These are phyloP conservation scores for Betta splendens DNA, from an alignment of 2,797 vertebrate species.

Conservation along the genomic window DNA sequence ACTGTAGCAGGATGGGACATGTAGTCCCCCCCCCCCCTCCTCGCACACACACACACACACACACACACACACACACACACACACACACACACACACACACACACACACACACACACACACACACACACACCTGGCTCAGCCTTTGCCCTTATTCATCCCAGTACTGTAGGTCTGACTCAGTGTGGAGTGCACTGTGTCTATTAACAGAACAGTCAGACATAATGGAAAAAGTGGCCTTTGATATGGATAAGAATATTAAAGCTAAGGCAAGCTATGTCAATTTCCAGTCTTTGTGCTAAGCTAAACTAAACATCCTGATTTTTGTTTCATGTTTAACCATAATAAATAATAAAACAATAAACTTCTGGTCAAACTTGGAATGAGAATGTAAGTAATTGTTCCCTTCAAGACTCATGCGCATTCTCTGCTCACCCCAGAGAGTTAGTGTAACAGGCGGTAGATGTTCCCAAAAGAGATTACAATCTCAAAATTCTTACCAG, in stretches of 20 bases:
- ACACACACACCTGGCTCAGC: constrained; percentile 60
- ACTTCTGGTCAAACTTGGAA: not conserved
- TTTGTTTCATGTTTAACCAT: not conserved
- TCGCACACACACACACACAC: constrained; percentile 59
- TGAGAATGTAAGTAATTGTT: not conserved
- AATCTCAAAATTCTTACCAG: constrained; percentile 71
- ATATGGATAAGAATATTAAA: not conserved
- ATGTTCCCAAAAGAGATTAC: constrained; percentile 63
- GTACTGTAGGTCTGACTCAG: constrained; percentile 36
- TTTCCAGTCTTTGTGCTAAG: not conserved
- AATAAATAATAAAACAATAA: too few relatives aligned
- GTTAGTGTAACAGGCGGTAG: constrained; percentile 52
- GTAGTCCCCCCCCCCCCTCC: constrained; percentile 27
- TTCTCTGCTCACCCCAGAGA: constrained; percentile 27
- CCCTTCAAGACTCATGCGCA: not conserved
- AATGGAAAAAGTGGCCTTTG: not conserved
- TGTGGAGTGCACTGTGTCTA: constrained; percentile 5
- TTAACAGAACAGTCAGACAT: not conserved
- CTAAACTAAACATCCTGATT: not conserved
- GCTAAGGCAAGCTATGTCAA: not conserved
- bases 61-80: too few relatives aligned
- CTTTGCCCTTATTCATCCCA: constrained; percentile 36
- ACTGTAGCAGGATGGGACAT: constrained; percentile 49
- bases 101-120: too few relatives aligned
- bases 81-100: too few relatives aligned